Conservation (phyloP, 2,888 invertebrate species). For the Gasteruption jaculator region DNA sequence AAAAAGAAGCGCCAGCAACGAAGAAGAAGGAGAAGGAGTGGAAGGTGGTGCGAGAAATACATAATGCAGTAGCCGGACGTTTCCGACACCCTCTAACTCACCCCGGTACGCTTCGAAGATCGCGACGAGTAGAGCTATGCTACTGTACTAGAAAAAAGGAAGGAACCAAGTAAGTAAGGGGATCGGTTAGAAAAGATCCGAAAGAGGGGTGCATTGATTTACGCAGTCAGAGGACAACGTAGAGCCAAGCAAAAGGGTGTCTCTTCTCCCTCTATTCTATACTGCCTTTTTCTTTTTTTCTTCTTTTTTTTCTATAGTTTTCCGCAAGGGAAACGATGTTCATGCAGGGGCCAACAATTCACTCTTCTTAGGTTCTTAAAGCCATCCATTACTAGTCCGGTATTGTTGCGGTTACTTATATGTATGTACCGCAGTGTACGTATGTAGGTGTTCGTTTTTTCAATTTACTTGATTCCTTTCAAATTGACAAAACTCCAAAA, state of each 20-base stretch:
- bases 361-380: conserved; percentile 46
- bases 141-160: conserved; percentile 6
- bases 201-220: conserved; percentile 48
- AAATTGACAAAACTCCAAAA: no score
- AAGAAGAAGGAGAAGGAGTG: conserved; percentile 27
- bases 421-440: no score
- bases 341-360: conserved; percentile 49
- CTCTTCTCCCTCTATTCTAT: conserved; percentile 33
- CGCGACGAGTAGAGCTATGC: conserved; percentile 24
- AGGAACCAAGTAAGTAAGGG: neutral
- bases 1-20: conserved; percentile 24
- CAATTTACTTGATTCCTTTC: no score
- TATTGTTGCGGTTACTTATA: conserved; percentile 48
- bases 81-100: conserved; percentile 49
- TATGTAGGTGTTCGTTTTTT: no score
- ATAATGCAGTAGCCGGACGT: conserved; percentile 53
- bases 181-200: neutral
- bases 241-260: no score
- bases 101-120: conserved; percentile 23
- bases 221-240: conserved; percentile 40
- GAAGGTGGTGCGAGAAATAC: conserved; percentile 46
- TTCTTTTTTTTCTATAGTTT: no score
- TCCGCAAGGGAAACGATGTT: conserved; percentile 42
- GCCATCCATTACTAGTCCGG: conserved; percentile 46
- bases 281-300: no score